A percentile compares a stretch with the other conserved stretches of the same genome.
Evolutionary conservation across 2,888 invertebrate genomes (phyloP).

Genomic region (Lasioglossum villosulum): DNA sequence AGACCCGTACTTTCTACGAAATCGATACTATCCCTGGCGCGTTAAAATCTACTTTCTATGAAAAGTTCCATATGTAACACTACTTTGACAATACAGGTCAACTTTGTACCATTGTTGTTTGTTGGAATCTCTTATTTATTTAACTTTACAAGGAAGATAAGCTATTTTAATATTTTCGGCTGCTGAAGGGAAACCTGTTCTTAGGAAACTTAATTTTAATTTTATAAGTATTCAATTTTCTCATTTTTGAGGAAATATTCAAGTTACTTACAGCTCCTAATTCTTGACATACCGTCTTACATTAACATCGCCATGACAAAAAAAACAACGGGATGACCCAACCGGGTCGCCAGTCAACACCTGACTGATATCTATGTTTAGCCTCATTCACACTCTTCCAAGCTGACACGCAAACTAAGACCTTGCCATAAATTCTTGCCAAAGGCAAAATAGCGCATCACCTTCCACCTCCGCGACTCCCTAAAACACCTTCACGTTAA

Average conservation of each 20-base stretch:
- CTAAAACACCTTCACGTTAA: background rate
- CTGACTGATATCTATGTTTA: conserved; percentile 3
- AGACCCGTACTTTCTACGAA: conserved; percentile 60
- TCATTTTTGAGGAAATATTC: background rate
- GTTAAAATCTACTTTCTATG: conserved; percentile 65
- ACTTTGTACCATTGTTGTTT: conserved; percentile 17
- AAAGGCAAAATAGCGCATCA: background rate
- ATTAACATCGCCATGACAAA: background rate
- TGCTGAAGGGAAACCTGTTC: background rate
- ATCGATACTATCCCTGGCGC: conserved; percentile 67
- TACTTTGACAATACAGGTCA: conserved; percentile 20
- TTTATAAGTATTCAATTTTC: background rate
- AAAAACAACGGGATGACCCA: background rate
- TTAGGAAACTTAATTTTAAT: background rate
- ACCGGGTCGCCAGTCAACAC: background rate
- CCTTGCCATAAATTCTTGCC: background rate
- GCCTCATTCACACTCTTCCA: background rate
- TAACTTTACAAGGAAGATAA: background rate
- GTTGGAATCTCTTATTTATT: background rate
- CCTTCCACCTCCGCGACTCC: background rate
- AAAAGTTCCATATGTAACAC: conserved; percentile 52
- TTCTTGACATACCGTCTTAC: background rate
- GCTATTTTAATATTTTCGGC: background rate
- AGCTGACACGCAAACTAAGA: background rate
- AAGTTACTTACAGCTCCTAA: background rate